These are phyloP conservation scores for Dione juno DNA, from an alignment of 2,888 invertebrate genomes.

Conservation along the genomic window DNA sequence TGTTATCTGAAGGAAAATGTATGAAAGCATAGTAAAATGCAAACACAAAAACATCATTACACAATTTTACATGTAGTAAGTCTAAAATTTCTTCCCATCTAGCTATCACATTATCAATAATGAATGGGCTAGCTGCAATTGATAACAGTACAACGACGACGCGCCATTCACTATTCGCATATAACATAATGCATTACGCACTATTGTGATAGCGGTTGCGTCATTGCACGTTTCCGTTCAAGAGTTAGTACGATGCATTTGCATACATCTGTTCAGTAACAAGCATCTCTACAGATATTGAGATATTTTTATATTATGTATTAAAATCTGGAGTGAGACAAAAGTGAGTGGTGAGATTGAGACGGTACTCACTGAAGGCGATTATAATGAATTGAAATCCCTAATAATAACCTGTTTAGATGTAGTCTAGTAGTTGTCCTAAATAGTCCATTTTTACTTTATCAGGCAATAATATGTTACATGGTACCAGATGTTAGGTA, in stretches of 20 bases:
- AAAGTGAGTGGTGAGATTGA: too few species aligned
- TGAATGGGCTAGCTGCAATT: conserved; percentile 35
- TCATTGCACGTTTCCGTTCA: conserved; percentile 33
- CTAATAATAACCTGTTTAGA: too few species aligned
- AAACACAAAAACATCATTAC: neutral
- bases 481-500: too few species aligned
- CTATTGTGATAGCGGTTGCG: conserved; percentile 25
- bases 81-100: neutral
- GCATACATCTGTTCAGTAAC: neutral
- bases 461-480: too few species aligned
- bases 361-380: too few species aligned
- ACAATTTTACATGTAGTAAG: neutral
- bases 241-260: neutral
- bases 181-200: conserved; percentile 23
- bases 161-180: conserved; percentile 34
- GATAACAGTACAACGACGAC: conserved; percentile 30
- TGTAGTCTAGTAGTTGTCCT: too few species aligned
- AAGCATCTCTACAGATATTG: neutral
- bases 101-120: conserved; percentile 31
- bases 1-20: too few species aligned
- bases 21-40: neutral
- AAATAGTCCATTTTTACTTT: too few species aligned
- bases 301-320: neutral
- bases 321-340: too few species aligned
- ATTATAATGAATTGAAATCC: too few species aligned